phyloP scores from a whole-genome alignment of 2,797 vertebrate genomes.

The Anguilla pacifica region DNA sequence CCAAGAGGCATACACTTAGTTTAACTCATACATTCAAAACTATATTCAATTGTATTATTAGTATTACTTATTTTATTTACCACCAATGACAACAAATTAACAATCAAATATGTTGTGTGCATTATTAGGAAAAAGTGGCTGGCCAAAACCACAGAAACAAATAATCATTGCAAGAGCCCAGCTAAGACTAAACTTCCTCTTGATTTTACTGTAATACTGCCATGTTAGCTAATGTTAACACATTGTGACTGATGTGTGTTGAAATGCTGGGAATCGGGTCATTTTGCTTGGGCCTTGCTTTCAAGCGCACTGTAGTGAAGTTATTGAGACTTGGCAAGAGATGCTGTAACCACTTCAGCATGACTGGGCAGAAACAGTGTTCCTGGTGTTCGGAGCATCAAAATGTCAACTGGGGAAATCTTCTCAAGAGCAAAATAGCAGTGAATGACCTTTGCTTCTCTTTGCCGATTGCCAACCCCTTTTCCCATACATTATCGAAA shows the following conservation, averaged over 20 bases:
- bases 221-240: background rate
- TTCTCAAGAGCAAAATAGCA: background rate
- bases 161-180: background rate
- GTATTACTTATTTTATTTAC: too few species aligned
- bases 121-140: background rate
- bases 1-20: background rate
- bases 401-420: background rate
- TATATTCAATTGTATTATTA: background rate
- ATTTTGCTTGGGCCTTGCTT: background rate
- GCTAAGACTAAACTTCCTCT: background rate
- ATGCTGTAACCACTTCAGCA: background rate
- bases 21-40: background rate
- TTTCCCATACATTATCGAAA: background rate
- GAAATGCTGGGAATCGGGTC: constrained; percentile 3
- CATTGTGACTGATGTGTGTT: background rate
- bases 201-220: background rate
- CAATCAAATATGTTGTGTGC: background rate
- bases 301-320: background rate
- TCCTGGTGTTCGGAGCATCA: background rate
- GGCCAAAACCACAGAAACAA: background rate
- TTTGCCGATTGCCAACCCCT: background rate
- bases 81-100: background rate
- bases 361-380: background rate
- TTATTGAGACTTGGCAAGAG: background rate
- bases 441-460: background rate